Conservation (phyloP, 2,113 vertebrate genomes). For the Platysternon megacephalum region DNA sequence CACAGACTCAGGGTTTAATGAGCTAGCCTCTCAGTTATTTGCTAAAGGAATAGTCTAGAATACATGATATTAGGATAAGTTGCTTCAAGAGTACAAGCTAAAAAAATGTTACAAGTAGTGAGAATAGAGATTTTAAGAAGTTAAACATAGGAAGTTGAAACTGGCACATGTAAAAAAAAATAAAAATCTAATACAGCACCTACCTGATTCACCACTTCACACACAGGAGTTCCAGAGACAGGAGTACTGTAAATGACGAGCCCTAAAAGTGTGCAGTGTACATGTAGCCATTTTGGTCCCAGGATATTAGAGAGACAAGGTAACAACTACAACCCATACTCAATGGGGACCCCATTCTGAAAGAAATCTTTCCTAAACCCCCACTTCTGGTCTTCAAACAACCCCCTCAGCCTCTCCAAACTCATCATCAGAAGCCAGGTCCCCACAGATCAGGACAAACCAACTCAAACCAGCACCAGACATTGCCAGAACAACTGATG, state of each 20-base stretch:
- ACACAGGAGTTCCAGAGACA: not conserved
- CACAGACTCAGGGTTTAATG: slow-evolving; percentile 37
- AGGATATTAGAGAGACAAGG: not conserved
- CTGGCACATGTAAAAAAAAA: not conserved
- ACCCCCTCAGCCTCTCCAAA: not conserved
- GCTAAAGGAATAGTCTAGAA: slow-evolving; percentile 23
- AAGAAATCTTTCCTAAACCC: not conserved
- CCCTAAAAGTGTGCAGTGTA: not conserved
- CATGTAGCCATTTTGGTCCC: not conserved
- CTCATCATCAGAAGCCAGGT: not conserved
- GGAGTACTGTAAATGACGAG: not conserved
- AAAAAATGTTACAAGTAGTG: not conserved
- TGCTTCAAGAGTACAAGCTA: slow-evolving; percentile 25
- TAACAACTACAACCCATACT: not conserved
- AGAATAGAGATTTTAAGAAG: not conserved
- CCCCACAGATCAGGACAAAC: not conserved
- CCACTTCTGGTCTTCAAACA: not conserved
- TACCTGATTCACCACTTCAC: not conserved
- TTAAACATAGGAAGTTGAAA: slow-evolving; percentile 18
- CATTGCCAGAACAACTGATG: not conserved
- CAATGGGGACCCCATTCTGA: not conserved
- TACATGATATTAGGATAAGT: slow-evolving; percentile 47
- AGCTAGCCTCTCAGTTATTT: slow-evolving; percentile 35
- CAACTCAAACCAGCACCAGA: not conserved
- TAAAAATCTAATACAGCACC: slow-evolving; percentile 4